Conservation (phyloP, 2,888 invertebrate genomes). For the Drosophila picticornis region DNA sequence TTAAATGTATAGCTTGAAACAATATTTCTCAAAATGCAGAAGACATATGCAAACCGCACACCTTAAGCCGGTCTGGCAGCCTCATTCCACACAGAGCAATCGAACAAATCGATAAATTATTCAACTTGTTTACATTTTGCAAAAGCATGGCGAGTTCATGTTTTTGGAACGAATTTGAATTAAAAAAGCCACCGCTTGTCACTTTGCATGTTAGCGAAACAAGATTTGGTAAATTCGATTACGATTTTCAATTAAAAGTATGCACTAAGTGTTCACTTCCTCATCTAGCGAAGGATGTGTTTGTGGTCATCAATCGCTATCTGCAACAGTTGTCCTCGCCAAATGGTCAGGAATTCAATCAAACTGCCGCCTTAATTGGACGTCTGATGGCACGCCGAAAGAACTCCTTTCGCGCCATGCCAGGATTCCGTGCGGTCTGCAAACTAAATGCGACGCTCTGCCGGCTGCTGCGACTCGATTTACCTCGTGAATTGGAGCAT, state of each 20-base stretch:
- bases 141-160: slow-evolving; percentile 65
- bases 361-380: slow-evolving; percentile 81
- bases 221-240: slow-evolving; percentile 66
- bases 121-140: slow-evolving; percentile 32
- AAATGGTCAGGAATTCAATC: slow-evolving; percentile 64
- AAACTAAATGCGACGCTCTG: slow-evolving; percentile 82
- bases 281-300: slow-evolving; percentile 66
- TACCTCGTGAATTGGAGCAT: slow-evolving; percentile 72
- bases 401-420: slow-evolving; percentile 82
- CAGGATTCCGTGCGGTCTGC: slow-evolving; percentile 79
- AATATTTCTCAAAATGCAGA: background rate
- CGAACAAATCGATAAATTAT: slow-evolving; percentile 3
- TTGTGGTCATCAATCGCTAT: slow-evolving; percentile 59
- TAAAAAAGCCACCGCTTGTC: slow-evolving; percentile 82
- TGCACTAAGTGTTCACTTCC: background rate
- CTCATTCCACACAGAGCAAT: background rate
- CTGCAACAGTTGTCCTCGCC: slow-evolving; percentile 47
- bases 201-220: slow-evolving; percentile 66
- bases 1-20: no score
- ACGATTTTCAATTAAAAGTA: background rate
- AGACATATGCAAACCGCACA: background rate
- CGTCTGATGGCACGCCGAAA: slow-evolving; percentile 83
- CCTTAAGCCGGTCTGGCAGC: slow-evolving; percentile 18
- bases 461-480: slow-evolving; percentile 78
- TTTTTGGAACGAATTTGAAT: slow-evolving; percentile 82